Base-by-base conservation (phyloP, 2,797 vertebrate genomes). In the Cryptoblepharus egeriae region DNA sequence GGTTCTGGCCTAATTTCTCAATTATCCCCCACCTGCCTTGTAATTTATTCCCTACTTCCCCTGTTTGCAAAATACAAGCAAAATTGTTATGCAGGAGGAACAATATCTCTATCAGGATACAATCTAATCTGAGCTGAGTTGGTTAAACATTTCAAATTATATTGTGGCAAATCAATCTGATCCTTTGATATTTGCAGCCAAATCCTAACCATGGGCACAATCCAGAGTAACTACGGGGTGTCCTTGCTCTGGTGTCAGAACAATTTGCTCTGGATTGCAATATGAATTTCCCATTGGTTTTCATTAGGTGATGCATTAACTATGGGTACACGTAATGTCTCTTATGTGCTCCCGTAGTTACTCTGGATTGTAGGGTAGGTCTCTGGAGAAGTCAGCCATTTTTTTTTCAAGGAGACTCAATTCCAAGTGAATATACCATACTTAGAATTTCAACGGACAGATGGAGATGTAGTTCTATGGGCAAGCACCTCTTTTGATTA, bases 91-190 rank as follows among this genome's bases (percentile, higher is more conserved):
- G 12, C n/a, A 9, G 10, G 20, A 9, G 10, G 20, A 64, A 77
- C n/a, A 49, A 7, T 60, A 24, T 39, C 52, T 24, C 52, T 24
- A 10, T 8, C 9, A 9, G 16, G 32, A 18, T 55, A 39, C 35
- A 37, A 12, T 3, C 32, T 26, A 77, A 42, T 32, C n/a, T 52
- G 30, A 75, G n/a, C 20, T 45, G 9, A 15, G 26, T 75, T 75
- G 37, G 6, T 15, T 73, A 39, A 26, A 83, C 67, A 69, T 80
- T 86, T 87, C 35, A 88, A 84, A 55, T 78, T 28, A 49, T 65
- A 88, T 8, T 7, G 60, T 65, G 64, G 10, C 79, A 91, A 89
- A 81, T 15, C 3, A 83, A 37, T 58, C 79, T 86, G 39, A 18
- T 80, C 3, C 28, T 18, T 81, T 85, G n/a, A 49, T 12, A 58